A percentile compares a stretch with the other conserved stretches of the same genome.
phyloP scores from a whole-genome alignment of 2,113 vertebrate genomes.

The Tragelaphus imberbis region DNA sequence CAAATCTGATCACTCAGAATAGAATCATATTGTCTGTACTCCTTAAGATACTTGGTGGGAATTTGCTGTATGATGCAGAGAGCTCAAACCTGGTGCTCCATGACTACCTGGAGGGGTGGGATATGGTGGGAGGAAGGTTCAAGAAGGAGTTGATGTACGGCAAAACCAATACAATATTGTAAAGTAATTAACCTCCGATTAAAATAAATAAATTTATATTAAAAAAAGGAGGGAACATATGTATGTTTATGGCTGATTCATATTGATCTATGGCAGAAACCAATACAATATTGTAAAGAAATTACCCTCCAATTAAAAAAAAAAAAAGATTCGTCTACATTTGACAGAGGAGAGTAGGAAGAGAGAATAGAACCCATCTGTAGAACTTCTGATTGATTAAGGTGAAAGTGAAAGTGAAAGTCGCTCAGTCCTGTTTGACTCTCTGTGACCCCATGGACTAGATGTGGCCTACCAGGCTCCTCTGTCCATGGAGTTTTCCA shows the following conservation, averaged over 20 bases:
- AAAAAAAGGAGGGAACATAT: not conserved
- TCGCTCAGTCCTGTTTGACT: not conserved
- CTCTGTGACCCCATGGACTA: not conserved
- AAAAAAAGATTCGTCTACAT: not conserved
- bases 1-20: not conserved
- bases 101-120: not conserved
- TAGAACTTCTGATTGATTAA: not conserved
- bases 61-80: not conserved
- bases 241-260: not conserved
- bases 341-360: not conserved
- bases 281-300: not conserved
- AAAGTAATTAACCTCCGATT: too few relatives aligned
- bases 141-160: not conserved
- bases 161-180: too few relatives aligned
- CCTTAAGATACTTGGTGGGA: not conserved
- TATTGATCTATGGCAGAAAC: not conserved
- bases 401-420: not conserved
- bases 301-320: not conserved
- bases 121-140: not conserved
- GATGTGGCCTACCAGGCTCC: not conserved
- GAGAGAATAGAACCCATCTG: not conserved
- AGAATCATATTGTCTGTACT: not conserved
- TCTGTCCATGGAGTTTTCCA: not conserved
- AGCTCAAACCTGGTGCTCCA: not conserved
- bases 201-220: too few relatives aligned